Percentiles rank a stretch among this genome's conserved stretches.
Conservation (phyloP, 2,888 invertebrate species). For the Anoncus sp. region DNA sequence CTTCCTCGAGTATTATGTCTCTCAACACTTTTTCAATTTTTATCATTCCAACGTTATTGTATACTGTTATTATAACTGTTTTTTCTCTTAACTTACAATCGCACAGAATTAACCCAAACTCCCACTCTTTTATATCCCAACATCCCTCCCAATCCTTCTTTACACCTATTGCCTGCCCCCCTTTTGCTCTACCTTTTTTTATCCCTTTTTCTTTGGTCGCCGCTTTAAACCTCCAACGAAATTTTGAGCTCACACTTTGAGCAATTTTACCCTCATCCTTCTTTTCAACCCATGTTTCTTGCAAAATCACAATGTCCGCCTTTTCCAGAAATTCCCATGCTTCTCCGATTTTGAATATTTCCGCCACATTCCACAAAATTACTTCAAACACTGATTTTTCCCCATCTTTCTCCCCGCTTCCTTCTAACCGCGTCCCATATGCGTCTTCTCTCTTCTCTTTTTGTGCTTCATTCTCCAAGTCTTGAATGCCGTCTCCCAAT, state of each 20-base stretch:
- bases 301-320: constrained; percentile 18
- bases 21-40: constrained; percentile 24
- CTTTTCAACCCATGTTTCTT: constrained; percentile 42
- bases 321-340: constrained; percentile 30
- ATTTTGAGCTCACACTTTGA: constrained; percentile 18
- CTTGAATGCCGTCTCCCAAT: not conserved
- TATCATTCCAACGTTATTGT: constrained; percentile 13
- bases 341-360: constrained; percentile 25
- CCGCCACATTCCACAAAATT: constrained; percentile 30
- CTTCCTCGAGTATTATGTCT: constrained; percentile 20
- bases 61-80: constrained; percentile 23
- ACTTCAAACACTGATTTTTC: constrained; percentile 10
- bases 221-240: constrained; percentile 17
- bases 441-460: constrained; percentile 5
- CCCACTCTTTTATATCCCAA: constrained; percentile 3
- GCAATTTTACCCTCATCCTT: constrained; percentile 4
- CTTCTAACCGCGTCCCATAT: not conserved
- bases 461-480: constrained; percentile 11
- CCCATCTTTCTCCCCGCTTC: constrained; percentile 1
- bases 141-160: not conserved
- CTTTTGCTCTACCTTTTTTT: constrained; percentile 27
- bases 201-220: constrained; percentile 22
- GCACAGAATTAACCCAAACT: constrained; percentile 23
- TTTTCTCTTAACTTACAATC: constrained; percentile 15
- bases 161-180: constrained; percentile 10